Percentiles rank a stretch among this genome's conserved stretches.
phyloP scores from a whole-genome alignment of 1,140 invertebrate species.

The Galendromus occidentalis region DNA sequence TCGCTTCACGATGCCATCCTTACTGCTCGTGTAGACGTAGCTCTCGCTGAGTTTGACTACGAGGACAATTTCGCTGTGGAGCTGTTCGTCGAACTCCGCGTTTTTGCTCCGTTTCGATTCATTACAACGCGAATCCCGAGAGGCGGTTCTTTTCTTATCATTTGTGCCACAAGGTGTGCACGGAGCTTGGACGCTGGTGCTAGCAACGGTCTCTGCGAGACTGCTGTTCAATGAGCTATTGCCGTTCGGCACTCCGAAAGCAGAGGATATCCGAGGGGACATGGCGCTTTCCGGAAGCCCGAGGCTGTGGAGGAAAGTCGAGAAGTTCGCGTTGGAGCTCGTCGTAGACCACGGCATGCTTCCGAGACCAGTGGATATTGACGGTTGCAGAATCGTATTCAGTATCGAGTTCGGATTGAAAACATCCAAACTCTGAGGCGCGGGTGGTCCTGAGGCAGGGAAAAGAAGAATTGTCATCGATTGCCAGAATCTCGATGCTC shows the following conservation, averaged over 20 bases:
- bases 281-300: background rate
- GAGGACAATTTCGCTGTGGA: background rate
- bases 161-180: background rate
- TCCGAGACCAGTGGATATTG: background rate
- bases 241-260: background rate
- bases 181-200: background rate
- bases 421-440: background rate
- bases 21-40: background rate
- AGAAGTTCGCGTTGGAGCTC: background rate
- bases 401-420: background rate
- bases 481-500: background rate
- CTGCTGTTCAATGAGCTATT: background rate
- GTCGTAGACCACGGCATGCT: background rate
- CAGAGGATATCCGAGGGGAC: background rate
- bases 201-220: background rate
- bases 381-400: background rate
- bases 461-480: background rate
- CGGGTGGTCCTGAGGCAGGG: background rate
- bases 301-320: background rate
- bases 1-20: background rate
- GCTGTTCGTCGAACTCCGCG: background rate
- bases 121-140: background rate
- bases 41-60: background rate
- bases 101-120: background rate
- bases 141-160: background rate